Evolutionary conservation across 2,113 vertebrate species (phyloP), one percentile per base, ranked within the genome.

Genomic region (Stegostoma tigrinum): DNA sequence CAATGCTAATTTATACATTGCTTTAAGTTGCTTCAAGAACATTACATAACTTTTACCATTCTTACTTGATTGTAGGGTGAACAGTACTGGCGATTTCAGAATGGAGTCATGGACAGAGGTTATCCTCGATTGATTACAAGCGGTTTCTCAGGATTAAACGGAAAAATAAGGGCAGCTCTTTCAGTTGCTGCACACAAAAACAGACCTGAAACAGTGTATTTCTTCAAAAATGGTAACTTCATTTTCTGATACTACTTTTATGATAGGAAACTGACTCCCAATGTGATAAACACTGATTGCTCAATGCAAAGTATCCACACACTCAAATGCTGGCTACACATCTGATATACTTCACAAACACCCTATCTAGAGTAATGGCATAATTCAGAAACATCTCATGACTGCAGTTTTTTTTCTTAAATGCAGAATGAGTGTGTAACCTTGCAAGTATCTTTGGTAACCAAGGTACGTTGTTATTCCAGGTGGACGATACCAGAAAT

Each of bases 51-150:
- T 38, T 48, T 30, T 30, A 95, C 14, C n/a, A 75, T 95, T 64
- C 23, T 95, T 64, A 55, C 42, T 86, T 66, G 34, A 34, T 86
- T 5, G 7, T 96, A 99, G 99, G 98, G 98, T 67, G 64, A 97
- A 21, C 96, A 97, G 4, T 99, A 99, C 96, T 99, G 99, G 99
- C 98, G 99, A 83, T 99, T 98, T 97, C 98, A 99, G 55, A 98
- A 99, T 0, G 98, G 97, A 0, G 66, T 96, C 24, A 96, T 98
- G 98, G 99, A 99, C 95, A 0, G 90, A 1, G 98, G 98, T 0
- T 99, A 98, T 94, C 99, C 99, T 68, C 98, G 98, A 97, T 96
- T 96, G 61, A 97, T 99, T 0, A 94, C 96, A 0, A 97, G 97
- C 0, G 99, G 99, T 96, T 99, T 99, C 96, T 97, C 98, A 86